A percentile compares a stretch with the other conserved stretches of the same genome.
Conservation (phyloP, 2,113 vertebrate genomes). For the Fregetta grallaria region DNA sequence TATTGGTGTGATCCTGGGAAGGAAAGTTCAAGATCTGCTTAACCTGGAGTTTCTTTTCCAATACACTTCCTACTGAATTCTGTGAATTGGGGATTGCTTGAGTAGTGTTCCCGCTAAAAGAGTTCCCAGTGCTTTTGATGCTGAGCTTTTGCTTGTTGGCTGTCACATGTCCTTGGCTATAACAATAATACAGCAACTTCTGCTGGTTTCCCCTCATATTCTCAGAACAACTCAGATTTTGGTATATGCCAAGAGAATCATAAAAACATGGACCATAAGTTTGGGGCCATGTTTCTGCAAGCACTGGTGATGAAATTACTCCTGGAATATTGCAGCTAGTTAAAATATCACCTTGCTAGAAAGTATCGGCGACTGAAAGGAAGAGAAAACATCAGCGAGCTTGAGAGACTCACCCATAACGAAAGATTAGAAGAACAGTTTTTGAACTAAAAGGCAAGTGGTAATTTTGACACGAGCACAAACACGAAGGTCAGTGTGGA, state of each 20-base stretch:
- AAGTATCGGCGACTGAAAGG: not conserved
- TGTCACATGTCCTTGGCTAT: not conserved
- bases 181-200: not conserved
- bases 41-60: not conserved
- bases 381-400: not conserved
- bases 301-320: not conserved
- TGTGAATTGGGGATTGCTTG: not conserved
- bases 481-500: not conserved
- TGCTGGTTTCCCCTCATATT: not conserved
- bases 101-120: not conserved
- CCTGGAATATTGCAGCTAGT: not conserved
- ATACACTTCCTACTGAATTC: not conserved
- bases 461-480: not conserved
- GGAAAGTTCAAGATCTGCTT: not conserved
- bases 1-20: not conserved
- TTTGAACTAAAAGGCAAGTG: not conserved
- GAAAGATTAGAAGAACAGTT: not conserved
- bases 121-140: not conserved
- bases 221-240: not conserved
- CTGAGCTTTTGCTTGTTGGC: not conserved
- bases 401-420: not conserved
- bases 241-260: not conserved
- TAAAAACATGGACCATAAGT: not conserved
- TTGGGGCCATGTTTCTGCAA: not conserved
- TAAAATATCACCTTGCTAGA: slow-evolving; percentile 8